These are phyloP conservation scores for Scomber scombrus DNA, from an alignment of 2,113 vertebrate species.

Conservation along the genomic window DNA sequence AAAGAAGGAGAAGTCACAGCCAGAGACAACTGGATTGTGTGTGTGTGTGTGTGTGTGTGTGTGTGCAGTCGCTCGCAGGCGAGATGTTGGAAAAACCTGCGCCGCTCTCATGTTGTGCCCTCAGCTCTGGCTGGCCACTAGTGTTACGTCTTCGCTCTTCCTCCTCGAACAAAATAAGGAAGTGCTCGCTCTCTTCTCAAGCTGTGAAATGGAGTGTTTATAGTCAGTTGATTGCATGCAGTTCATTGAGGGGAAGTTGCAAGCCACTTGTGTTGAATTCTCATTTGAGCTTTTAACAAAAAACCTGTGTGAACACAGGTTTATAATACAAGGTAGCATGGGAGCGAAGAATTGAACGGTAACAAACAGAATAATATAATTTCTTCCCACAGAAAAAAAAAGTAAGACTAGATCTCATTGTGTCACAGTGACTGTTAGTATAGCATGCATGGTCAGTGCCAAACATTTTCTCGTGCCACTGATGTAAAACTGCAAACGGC, in stretches of 20 bases:
- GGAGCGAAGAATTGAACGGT: slow-evolving; percentile 11
- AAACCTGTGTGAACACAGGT: background rate
- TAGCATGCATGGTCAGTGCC: slow-evolving; percentile 69
- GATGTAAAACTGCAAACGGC: slow-evolving; percentile 55
- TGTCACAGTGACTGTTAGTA: slow-evolving; percentile 44
- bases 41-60: background rate
- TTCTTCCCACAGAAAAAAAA: slow-evolving; percentile 14
- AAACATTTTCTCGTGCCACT: slow-evolving; percentile 78
- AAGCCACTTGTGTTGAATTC: slow-evolving; percentile 50
- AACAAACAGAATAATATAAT: background rate
- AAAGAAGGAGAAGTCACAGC: background rate
- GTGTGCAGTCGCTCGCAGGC: slow-evolving; percentile 27
- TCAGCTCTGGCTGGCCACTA: slow-evolving; percentile 36
- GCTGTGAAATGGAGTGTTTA: slow-evolving; percentile 71
- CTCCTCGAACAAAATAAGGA: slow-evolving; percentile 77
- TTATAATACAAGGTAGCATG: slow-evolving; percentile 38
- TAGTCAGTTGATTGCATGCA: slow-evolving; percentile 67
- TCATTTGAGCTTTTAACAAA: slow-evolving; percentile 44
- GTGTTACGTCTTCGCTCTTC: slow-evolving; percentile 62
- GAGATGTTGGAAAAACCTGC: slow-evolving; percentile 14
- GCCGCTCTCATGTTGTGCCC: slow-evolving; percentile 39
- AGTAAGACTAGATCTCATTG: slow-evolving; percentile 20
- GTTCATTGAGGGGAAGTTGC: slow-evolving; percentile 72
- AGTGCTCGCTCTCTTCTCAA: slow-evolving; percentile 66
- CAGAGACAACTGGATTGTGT: slow-evolving; percentile 25